Evolutionary conservation across 2,888 invertebrate genomes (phyloP), one percentile per base, ranked within the genome.

Genomic region (Lagria hirta): DNA sequence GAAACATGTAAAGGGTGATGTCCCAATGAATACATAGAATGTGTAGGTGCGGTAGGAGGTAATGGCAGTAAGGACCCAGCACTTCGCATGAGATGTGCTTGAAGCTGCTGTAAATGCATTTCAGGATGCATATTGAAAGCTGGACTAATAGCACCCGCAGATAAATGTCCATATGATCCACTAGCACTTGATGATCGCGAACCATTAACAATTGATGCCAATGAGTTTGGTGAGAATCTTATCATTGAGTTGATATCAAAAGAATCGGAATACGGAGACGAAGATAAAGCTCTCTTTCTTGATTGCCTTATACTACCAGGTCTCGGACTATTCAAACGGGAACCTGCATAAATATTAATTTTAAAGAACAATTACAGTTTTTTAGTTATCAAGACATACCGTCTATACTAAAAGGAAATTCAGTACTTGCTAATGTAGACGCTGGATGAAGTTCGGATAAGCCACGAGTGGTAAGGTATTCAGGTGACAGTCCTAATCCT

Each of bases 171-270:
- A 77, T 96, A 96, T 49, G 95, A 95, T 27, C 96, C 96, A 60
- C 94, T 94, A 3, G 91, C 89, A 16, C 90, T 86, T 8, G 89
- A 89, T 47, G 90, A 88, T 52, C 93, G 77, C 0, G 92, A 92
- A 10, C 91, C 86, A 64, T 86, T 86, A 55, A 86, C 84, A 54
- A 86, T 79, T 29, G 86, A 84, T 5, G 84, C 89, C 55, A 97
- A 74, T 13, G 94, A 93, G 58, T 92, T 91, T 3, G 96, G 96
- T 3, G 95, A 95, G 58, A 94, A 94, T 46, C 96, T 82, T 57
- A 97, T 96, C 79, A 97, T 88, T 37, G 94, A 93, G 64, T 94
- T 94, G 65, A 97, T 83, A 75, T 97, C 96, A 54, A 95, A 88
- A 41, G 92, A 91, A 57, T 96, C 96, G 0, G 95, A 94, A 70